Conservation (phyloP, 2,888 invertebrate genomes). For the Ellobium chinense region DNA sequence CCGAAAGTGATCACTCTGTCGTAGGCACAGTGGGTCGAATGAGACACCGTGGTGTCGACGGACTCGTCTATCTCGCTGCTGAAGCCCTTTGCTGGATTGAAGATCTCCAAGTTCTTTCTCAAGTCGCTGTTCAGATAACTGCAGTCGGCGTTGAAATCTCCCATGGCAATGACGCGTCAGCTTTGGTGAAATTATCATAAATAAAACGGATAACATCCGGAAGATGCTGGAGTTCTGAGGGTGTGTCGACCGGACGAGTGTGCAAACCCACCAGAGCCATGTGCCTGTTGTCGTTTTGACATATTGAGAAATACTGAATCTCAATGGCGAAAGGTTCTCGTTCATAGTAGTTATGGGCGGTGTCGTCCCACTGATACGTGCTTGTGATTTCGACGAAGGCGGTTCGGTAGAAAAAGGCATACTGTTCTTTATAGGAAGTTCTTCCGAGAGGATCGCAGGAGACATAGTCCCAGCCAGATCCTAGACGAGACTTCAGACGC, state of each 20-base stretch:
- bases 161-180: conserved; percentile 32
- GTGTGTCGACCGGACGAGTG: conserved; percentile 11
- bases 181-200: neutral
- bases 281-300: neutral
- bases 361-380: conserved; percentile 2
- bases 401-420: conserved; percentile 31
- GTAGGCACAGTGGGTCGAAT: conserved; percentile 30
- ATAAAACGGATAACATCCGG: neutral
- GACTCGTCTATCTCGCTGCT: conserved; percentile 18
- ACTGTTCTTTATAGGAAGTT: conserved; percentile 36
- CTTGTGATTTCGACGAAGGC: neutral
- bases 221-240: conserved; percentile 4
- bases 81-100: neutral
- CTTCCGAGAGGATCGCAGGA: conserved; percentile 21
- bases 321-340: conserved; percentile 36
- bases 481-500: neutral
- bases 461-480: neutral
- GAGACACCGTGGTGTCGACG: conserved; percentile 26
- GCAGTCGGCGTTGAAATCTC: conserved; percentile 43
- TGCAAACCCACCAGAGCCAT: conserved; percentile 29
- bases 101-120: conserved; percentile 46
- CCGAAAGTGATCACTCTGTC: conserved; percentile 25
- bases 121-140: conserved; percentile 41
- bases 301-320: conserved; percentile 23
- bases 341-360: conserved; percentile 17